Base-by-base conservation (phyloP, 2,888 invertebrate species). In the Pristionchus maxplancki region DNA sequence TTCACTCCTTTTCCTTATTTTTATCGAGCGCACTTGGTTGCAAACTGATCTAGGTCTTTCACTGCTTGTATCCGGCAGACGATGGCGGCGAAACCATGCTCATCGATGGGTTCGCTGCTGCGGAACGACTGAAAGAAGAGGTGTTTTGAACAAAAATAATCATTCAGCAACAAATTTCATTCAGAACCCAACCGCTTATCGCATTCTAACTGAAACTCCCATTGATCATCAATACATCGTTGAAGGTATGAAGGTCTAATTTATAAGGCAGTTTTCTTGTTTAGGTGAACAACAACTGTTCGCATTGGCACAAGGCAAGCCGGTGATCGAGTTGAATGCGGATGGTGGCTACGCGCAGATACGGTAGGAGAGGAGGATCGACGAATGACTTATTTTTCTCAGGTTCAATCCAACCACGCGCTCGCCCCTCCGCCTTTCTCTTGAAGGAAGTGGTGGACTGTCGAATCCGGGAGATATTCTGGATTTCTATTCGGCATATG, bases 371-470 rank as follows among this genome's bases (percentile, higher is more conserved):
- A n/a, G n/a, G n/a, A n/a, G n/a, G n/a, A n/a, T n/a, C n/a, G n/a
- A n/a, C n/a, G n/a, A n/a, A n/a, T n/a, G n/a, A n/a, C n/a, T n/a
- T n/a, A n/a, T n/a, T n/a, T n/a, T 20, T 15, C 11, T 62, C 93
- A 96, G 96, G 92, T 97, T 96, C 94, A 97, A 97, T 94, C 96
- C 96, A 0, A 96, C 97, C 94, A 97, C 97, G 94, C 96, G 97
- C 4, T 96, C 96, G 0, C 95, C 96, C 0, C 95, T 97, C 94
- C 64, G 83, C 37, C n/a, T n/a, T n/a, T n/a, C n/a, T n/a, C n/a
- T 88, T 88, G 17, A 34, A n/a, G 40, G 53, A 50, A 64, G 71
- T 9, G 58, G 13, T 15, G 3, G 5, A 20, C n/a, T n/a, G n/a
- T 62, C 58, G 34, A n/a, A 20, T 17, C 62, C 84, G 9, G 84